Conservation (phyloP, 2,888 invertebrate genomes). For the Apamea anceps region DNA sequence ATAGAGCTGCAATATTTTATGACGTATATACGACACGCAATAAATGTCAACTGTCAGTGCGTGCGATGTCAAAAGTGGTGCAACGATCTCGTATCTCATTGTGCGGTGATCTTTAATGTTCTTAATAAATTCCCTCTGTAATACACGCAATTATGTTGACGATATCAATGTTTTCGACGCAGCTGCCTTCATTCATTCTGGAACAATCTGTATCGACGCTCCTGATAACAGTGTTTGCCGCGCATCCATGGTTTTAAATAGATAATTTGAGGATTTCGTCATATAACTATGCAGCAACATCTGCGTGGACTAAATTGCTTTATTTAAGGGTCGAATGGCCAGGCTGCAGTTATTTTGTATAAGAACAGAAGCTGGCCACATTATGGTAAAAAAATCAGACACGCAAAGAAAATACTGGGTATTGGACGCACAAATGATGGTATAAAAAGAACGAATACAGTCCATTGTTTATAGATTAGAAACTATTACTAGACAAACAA, state of each 20-base stretch:
- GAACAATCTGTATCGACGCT: not conserved
- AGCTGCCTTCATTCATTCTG: constrained; percentile 42
- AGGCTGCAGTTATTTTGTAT: constrained; percentile 19
- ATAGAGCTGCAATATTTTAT: constrained; percentile 20
- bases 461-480: constrained; percentile 43
- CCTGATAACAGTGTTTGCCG: not conserved
- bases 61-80: constrained; percentile 28
- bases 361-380: not conserved
- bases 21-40: constrained; percentile 40
- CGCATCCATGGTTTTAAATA: not conserved
- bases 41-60: constrained; percentile 49
- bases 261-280: constrained; percentile 22
- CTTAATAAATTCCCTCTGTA: constrained; percentile 40
- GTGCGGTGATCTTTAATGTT: constrained; percentile 49
- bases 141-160: constrained; percentile 40
- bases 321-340: constrained; percentile 6
- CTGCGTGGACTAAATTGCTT: constrained; percentile 10
- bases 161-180: constrained; percentile 33
- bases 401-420: constrained; percentile 25
- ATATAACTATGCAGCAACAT: constrained; percentile 13
- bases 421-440: constrained; percentile 9
- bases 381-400: constrained; percentile 6
- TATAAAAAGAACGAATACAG: constrained; percentile 16
- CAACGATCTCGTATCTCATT: constrained; percentile 50
- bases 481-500: constrained; percentile 43